Evolutionary conservation across 2,113 vertebrate genomes (phyloP).

Genomic region (Rafetus swinhoei): DNA sequence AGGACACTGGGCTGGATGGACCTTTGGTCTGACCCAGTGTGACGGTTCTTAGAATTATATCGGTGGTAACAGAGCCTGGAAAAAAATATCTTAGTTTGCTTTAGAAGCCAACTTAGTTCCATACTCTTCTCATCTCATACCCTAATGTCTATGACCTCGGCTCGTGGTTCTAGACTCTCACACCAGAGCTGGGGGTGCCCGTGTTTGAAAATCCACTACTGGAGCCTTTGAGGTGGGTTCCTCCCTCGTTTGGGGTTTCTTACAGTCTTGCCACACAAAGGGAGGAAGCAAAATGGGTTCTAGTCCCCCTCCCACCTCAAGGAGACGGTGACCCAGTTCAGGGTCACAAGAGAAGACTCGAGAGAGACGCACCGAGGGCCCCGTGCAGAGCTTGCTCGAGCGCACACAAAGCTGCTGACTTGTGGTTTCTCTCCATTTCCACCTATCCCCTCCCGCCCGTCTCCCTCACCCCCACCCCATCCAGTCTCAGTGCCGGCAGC

Average conservation of each 20-base stretch:
- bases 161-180: neutral
- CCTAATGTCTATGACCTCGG: neutral
- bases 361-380: fast-evolving
- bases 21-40: no score
- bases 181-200: neutral
- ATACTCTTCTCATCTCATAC: neutral
- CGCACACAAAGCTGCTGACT: neutral
- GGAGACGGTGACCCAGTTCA: neutral
- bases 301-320: fast-evolving
- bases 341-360: no score
- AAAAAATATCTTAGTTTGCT: neutral
- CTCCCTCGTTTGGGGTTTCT: neutral
- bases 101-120: neutral
- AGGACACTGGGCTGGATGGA: no score
- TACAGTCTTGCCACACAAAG: neutral
- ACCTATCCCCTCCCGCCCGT: fast-evolving
- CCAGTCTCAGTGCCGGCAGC: neutral
- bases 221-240: neutral
- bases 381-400: neutral
- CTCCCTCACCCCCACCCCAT: neutral
- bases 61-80: neutral
- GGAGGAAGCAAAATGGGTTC: neutral
- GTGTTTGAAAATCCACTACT: neutral
- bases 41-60: neutral
- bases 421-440: neutral